Base-by-base conservation (phyloP, 2,113 vertebrate genomes). In the Vimba vimba region DNA sequence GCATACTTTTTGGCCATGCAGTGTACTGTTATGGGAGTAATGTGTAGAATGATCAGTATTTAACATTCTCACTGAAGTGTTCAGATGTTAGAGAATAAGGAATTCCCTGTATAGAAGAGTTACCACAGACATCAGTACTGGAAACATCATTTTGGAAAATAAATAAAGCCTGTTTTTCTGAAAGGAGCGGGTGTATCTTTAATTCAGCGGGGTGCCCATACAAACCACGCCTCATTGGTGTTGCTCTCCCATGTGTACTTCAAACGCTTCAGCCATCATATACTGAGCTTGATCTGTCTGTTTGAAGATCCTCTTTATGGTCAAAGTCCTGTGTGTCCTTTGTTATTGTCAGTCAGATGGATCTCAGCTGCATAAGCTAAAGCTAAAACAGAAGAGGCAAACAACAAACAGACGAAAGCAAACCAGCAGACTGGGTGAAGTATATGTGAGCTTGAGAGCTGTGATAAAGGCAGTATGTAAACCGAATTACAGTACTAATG, bases 291-390 rank as follows among this genome's bases (percentile, higher is more conserved):
- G 79, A 81, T 66, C 79, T 66, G 39, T 66, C 60, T 81, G 43
- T 66, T 66, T 66, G 78, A 80, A 80, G 78, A 80, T 80, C 36
- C 78, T 27, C 78, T 80, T 80, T 80, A 80, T 64, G 78, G 78
- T 80, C n/a, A 64, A 80, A 64, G 57, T 80, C 36, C 23, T 80
- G n/a, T 27, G 78, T 45, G 59, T 64, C 57, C 57, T 80, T 80
- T 80, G 78, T 60, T 80, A 80, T 80, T 64, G 36, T 62, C 59
- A 62, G 57, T 80, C 75, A 36, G 75, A 78, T 78, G 75, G 47
- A 78, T 78, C 50, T 78, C 75, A 78, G 79, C 57, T 66, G 79
- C 79, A 66, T 66, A 43, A 81, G 60, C 36, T 19, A 62, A 39
- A 45, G 59, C n/a, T 47, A 66, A 81, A 81, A 81, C 55, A 43